Evolutionary conservation across 1,140 invertebrate species (phyloP), one percentile per base, ranked within the genome.

Genomic region (Pseudomyrmex sp.): DNA sequence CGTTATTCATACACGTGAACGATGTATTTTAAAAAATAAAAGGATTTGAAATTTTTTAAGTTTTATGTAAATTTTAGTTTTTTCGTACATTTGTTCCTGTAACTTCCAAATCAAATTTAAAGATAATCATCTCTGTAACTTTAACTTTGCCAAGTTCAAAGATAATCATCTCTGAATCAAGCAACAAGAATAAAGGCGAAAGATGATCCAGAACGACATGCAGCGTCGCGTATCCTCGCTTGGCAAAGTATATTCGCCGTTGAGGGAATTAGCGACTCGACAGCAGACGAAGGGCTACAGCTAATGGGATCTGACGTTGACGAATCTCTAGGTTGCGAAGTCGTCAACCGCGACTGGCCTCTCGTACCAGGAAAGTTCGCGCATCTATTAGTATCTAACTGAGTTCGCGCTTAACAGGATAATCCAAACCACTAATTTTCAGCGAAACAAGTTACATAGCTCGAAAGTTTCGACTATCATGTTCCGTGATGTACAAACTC

Each of bases 301-400:
- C 89, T 92, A 92, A 92, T 92, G 85, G 92, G 90, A 87, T 92
- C 90, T 88, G 91, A 92, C 90, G 70, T 91, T 92, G 92, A 92
- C 91, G 91, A 90, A 92, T 91, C 88, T 92, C 52, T 84, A 88
- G 89, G 91, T 92, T 92, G 86, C 88, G 76, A 89, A 90, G 90
- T 90, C 91, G 90, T 91, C 90, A 91, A 90, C 86, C 85, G 77
- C 82, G 83, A 88, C 61, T 73, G 82, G 65, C n/a, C 74, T 72
- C 63, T 79, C 61, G 56, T 15, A 20, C 23, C 48, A 52, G 83
- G 54, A 76, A 85, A 79, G 66, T 85, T 79, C 77, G 63, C 58
- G 61, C 69, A 35, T 35, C 35, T 35, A 35, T 35, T 35, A 35
- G 35, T 35, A 35, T 7, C 35, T 77, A 68, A 83, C 84, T 85